Evolutionary conservation across 2,113 vertebrate species (phyloP).

Genomic region (Noturus placidus): DNA sequence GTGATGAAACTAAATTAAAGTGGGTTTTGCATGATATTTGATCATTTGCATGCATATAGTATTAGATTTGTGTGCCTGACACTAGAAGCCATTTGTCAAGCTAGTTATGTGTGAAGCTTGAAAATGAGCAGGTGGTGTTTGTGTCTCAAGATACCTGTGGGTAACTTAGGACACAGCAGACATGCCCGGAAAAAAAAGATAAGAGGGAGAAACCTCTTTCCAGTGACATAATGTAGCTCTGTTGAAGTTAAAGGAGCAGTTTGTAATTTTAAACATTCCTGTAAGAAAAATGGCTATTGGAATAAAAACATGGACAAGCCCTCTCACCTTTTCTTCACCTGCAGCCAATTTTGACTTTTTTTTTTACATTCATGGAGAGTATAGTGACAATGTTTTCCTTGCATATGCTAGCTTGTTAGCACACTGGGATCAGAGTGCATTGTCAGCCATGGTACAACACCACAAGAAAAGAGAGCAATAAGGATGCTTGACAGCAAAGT

Average conservation of each 20-base stretch:
- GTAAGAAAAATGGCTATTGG: background rate
- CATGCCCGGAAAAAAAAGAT: background rate
- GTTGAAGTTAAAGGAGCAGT: constrained; percentile 5
- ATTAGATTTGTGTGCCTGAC: background rate
- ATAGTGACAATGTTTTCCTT: background rate
- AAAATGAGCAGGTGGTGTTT: constrained; percentile 20
- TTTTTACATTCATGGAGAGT: background rate
- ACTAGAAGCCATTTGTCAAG: background rate
- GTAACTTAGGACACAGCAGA: constrained; percentile 16
- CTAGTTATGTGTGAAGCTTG: background rate
- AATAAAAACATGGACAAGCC: background rate
- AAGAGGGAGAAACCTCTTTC: background rate
- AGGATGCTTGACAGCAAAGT: background rate
- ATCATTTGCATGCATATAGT: background rate
- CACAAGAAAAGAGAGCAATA: background rate
- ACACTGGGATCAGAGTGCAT: background rate
- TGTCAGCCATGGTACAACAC: background rate
- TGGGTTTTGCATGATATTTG: background rate
- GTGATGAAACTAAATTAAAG: background rate
- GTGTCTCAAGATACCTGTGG: constrained; percentile 24
- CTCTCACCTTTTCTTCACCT: background rate
- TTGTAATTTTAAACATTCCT: background rate
- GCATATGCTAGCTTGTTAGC: background rate
- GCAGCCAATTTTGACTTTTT: background rate
- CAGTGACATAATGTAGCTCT: constrained; percentile 3